Evolutionary conservation across 1,140 invertebrate species (phyloP).

Genomic region (Idris sp.): DNA sequence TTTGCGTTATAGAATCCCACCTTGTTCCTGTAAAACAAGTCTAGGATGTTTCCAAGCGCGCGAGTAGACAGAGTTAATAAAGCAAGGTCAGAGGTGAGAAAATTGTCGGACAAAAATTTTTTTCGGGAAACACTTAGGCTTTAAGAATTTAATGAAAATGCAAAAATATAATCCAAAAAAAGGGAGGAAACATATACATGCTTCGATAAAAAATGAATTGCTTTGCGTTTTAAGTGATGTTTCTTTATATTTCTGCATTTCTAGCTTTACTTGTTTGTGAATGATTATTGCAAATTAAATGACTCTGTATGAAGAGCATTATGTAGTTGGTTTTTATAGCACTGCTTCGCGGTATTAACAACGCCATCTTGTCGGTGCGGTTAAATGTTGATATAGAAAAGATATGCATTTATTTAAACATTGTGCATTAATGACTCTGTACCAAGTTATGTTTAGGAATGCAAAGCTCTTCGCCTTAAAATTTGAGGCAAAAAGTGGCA

Average conservation of each 20-base stretch:
- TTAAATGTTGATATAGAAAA: constrained; percentile 73
- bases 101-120: constrained; percentile 28
- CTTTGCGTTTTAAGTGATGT: too few relatives aligned
- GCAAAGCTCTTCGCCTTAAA: too few relatives aligned
- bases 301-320: constrained; percentile 29
- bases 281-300: constrained; percentile 17
- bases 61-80: constrained; percentile 54
- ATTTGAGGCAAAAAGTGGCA: too few relatives aligned
- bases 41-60: constrained; percentile 48
- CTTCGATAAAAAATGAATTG: not conserved
- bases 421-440: constrained; percentile 43
- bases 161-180: too few relatives aligned
- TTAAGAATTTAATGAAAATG: constrained; percentile 14
- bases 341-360: constrained; percentile 60
- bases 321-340: constrained; percentile 64
- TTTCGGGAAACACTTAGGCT: constrained; percentile 11
- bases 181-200: not conserved
- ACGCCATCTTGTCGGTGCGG: constrained; percentile 70
- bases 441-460: constrained; percentile 11
- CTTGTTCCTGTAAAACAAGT: constrained; percentile 63
- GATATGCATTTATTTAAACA: constrained; percentile 52
- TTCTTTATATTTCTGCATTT: too few relatives aligned
- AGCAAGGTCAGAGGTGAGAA: constrained; percentile 58
- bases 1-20: constrained; percentile 68
- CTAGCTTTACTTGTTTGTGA: too few relatives aligned